Base-by-base conservation (phyloP, 2,888 invertebrate genomes). In the Dastarcus helophoroides region DNA sequence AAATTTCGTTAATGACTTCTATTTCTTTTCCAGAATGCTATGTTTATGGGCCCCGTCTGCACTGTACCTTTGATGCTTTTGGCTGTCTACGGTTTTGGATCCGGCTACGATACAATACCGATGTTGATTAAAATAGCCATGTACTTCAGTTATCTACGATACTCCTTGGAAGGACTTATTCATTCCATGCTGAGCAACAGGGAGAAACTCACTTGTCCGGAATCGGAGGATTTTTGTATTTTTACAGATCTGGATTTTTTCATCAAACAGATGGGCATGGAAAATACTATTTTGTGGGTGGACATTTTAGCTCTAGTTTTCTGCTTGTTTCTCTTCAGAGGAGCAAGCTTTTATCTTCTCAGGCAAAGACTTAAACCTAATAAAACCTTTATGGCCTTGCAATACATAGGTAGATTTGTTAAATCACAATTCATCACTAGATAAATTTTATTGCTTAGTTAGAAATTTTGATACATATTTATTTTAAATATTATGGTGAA, bases 31-130 rank as follows among this genome's bases (percentile, higher is more conserved):
- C 62, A 86, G 86, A 86, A 86, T 51, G 77, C 80, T 14, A 84
- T 90, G 60, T 94, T 93, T 58, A 65, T 90, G 45, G 94, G 91
- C 0, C 91, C 94, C 9, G 82, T 85, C 1, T 53, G 82, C 34
- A 71, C 80, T 30, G 91, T 91, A 3, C 93, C 93, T 0, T 64
- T 94, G 7, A 84, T 94, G 72, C 60, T 94, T 32, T 68, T 93
- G 27, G 82, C 91, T 3, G 83, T 80, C 1, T 83, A 84, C 51
- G 85, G 93, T 15, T 79, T 93, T 48, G 93, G 93, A 3, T 77
- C 76, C 36, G 84, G 82, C 2, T 66, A 69, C 43, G 64, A 65
- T 29, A 58, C 51, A 29, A 65, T 69, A 1, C 76, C 80, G 0
- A 70, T 83, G 11, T 80, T 91, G 0, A 77, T 93, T 56, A 71